Conservation (phyloP, 2,888 invertebrate species). For the Erannis defoliaria region DNA sequence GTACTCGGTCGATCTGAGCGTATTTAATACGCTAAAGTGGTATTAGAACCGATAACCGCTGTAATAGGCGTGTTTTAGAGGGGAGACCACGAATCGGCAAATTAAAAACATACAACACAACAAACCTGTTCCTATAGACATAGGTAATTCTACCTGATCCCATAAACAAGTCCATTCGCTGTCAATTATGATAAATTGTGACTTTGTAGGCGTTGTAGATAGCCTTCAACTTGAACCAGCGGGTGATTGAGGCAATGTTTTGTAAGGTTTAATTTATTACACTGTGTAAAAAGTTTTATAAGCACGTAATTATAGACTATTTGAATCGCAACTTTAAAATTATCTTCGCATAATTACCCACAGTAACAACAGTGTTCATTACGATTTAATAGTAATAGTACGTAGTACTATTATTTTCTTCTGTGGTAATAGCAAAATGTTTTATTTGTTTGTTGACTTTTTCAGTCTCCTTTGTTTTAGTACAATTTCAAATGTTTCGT, state of each 20-base stretch:
- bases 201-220: neutral
- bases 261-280: neutral
- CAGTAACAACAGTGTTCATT: neutral
- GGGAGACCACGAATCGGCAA: no score
- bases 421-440: neutral
- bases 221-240: constrained; percentile 3
- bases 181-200: neutral
- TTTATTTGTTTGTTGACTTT: neutral
- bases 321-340: neutral
- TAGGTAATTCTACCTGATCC: no score
- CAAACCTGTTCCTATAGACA: no score
- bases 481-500: no score
- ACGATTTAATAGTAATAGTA: neutral
- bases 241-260: neutral
- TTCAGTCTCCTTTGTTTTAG: no score
- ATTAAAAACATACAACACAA: no score
- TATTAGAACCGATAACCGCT: no score
- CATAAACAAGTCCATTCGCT: no score
- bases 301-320: neutral
- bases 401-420: no score
- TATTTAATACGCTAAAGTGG: no score
- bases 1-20: no score
- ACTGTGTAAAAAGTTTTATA: neutral
- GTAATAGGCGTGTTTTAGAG: no score
- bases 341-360: neutral